A percentile compares a stretch with the other conserved stretches of the same genome.
Evolutionary conservation across 2,888 invertebrate species (phyloP).

Genomic region (Machimus atricapillus): DNA sequence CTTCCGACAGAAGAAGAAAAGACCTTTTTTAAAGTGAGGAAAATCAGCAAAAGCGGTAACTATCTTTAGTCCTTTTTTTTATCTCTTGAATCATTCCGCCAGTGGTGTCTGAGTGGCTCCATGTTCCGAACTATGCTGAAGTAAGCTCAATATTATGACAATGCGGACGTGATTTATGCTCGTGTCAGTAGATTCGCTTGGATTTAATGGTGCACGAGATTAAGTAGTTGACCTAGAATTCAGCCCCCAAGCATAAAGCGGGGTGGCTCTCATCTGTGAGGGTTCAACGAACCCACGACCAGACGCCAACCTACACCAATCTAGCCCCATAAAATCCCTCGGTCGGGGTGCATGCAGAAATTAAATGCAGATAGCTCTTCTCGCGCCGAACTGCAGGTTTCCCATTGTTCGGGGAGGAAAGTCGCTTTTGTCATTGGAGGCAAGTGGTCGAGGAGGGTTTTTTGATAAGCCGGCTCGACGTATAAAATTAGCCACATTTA

Average conservation of each 20-base stretch:
- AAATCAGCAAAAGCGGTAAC: background rate
- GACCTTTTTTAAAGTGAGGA: background rate
- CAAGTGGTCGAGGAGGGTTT: background rate
- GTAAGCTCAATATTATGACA: slow-evolving; percentile 23
- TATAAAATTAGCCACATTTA: background rate
- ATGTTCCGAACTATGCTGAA: background rate
- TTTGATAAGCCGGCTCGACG: background rate
- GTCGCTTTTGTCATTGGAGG: background rate
- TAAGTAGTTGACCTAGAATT: slow-evolving; percentile 34
- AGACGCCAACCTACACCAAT: background rate
- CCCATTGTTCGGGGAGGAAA: slow-evolving; percentile 1
- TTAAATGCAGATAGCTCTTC: background rate
- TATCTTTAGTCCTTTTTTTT: background rate
- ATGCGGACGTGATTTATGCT: slow-evolving; percentile 29
- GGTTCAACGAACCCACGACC: background rate
- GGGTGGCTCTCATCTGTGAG: background rate
- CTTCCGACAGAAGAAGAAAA: background rate
- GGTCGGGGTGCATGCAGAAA: background rate
- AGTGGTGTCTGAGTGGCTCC: background rate
- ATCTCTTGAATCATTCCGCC: background rate
- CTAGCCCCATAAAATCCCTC: background rate
- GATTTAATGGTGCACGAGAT: slow-evolving; percentile 33
- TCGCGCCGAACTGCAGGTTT: background rate
- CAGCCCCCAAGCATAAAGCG: background rate
- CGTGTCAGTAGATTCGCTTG: slow-evolving; percentile 18